Evolutionary conservation across 2,797 vertebrate genomes (phyloP).

Genomic region (Macropus fuliginosus): DNA sequence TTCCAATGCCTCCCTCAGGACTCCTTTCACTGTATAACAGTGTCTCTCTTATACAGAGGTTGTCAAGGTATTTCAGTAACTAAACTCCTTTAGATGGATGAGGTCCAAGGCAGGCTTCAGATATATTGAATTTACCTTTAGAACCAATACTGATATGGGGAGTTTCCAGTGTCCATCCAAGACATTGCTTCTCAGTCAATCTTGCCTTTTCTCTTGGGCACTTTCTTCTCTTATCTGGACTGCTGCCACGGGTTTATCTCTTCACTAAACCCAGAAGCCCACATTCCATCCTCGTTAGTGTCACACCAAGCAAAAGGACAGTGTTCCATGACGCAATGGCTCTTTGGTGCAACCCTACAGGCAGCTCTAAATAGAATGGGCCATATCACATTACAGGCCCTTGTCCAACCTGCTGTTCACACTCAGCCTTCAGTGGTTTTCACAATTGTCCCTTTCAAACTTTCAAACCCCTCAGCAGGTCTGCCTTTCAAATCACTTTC

Average conservation of each 20-base stretch:
- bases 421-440: background rate
- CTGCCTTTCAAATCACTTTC: slow-evolving; percentile 41
- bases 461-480: background rate
- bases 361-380: background rate
- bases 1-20: background rate
- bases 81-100: background rate
- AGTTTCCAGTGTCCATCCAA: background rate
- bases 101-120: background rate
- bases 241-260: background rate
- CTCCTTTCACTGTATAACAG: background rate
- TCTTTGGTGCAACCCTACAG: background rate
- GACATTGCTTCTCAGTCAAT: background rate
- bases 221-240: background rate
- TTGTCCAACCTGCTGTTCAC: slow-evolving; percentile 8
- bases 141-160: background rate
- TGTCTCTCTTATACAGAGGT: background rate
- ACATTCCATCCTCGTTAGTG: background rate
- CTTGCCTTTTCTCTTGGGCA: background rate
- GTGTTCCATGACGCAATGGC: background rate
- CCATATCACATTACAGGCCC: background rate
- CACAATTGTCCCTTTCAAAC: slow-evolving; percentile 49
- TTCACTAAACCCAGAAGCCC: background rate
- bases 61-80: background rate
- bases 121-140: background rate
- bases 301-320: background rate